phyloP scores from a whole-genome alignment of 2,888 invertebrate genomes.

The Meloe dianella region DNA sequence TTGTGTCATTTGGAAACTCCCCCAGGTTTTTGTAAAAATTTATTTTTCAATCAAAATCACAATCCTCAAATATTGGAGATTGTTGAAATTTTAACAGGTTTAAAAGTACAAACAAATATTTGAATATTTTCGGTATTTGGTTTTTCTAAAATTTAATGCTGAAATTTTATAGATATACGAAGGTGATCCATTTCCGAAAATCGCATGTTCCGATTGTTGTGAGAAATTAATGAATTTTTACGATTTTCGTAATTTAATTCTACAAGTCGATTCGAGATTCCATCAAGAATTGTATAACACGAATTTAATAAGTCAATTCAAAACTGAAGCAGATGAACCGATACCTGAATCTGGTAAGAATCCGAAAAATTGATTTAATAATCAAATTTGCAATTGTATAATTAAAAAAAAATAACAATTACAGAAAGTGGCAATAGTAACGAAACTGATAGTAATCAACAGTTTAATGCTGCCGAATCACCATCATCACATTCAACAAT shows the following conservation, averaged over 20 bases:
- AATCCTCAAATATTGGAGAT: neutral
- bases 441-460: neutral
- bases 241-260: neutral
- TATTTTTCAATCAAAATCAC: neutral
- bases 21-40: neutral
- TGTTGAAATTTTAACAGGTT: neutral
- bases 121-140: neutral
- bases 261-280: conserved; percentile 1
- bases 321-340: neutral
- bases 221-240: neutral
- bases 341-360: neutral
- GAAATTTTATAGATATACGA: neutral
- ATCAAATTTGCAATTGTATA: neutral
- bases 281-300: conserved; percentile 5
- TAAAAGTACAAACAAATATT: neutral
- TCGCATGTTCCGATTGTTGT: neutral
- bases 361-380: neutral
- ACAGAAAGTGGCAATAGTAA: neutral
- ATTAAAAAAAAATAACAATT: neutral
- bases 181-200: conserved; percentile 3
- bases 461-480: neutral
- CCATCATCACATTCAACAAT: neutral
- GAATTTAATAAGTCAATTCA: neutral
- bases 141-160: neutral
- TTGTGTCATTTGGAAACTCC: neutral